phyloP scores from a whole-genome alignment of 2,113 vertebrate genomes.

The Serilophus lunatus region DNA sequence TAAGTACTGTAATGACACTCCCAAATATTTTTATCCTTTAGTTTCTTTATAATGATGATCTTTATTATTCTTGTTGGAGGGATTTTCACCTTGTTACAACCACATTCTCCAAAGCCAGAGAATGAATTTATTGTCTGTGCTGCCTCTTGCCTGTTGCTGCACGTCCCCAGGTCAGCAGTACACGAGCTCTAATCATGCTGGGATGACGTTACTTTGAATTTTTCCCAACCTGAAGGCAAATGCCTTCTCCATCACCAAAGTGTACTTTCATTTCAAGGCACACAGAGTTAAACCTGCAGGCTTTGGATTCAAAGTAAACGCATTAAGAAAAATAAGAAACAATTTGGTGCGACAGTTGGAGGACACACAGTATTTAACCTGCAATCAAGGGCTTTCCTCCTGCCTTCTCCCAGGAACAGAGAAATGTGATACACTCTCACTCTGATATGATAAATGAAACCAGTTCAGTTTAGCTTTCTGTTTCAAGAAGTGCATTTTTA shows the following conservation, averaged over 20 bases:
- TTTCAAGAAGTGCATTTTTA: conserved; percentile 20
- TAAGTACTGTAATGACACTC: background rate
- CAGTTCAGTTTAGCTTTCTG: background rate
- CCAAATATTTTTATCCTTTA: background rate
- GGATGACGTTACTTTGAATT: conserved; percentile 36
- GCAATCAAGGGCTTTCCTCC: background rate
- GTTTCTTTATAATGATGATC: background rate
- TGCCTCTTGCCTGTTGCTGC: conserved; percentile 42
- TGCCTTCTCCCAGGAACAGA: background rate
- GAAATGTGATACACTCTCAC: background rate
- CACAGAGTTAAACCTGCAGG: conserved; percentile 6
- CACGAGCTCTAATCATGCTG: background rate
- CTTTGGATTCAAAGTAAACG: background rate
- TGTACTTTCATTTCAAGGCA: conserved; percentile 27
- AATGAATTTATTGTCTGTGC: conserved; percentile 8
- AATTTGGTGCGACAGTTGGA: background rate
- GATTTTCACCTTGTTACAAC: conserved; percentile 14
- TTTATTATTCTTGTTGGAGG: background rate
- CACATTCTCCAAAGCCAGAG: background rate
- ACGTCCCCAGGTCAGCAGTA: conserved; percentile 40
- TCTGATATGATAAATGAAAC: background rate
- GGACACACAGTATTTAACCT: background rate
- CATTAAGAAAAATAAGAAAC: background rate
- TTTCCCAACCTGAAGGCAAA: conserved; percentile 62
- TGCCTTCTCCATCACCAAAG: conserved; percentile 24